Conservation (phyloP, 2,797 vertebrate species). For the Selene dorsalis region DNA sequence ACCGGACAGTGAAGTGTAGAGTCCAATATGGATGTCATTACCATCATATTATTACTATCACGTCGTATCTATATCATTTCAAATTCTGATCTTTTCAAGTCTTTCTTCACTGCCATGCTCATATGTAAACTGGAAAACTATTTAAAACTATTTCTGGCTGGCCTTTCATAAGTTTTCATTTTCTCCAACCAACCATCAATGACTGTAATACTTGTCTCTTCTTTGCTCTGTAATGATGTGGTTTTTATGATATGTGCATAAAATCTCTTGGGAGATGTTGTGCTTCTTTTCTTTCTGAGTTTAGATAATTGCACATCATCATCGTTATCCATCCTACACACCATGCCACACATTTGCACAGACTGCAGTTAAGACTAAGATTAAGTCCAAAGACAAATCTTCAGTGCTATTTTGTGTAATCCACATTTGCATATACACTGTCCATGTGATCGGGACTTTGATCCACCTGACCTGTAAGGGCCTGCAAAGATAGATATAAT, state of each 20-base stretch:
- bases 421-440: slow-evolving; percentile 66
- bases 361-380: not conserved
- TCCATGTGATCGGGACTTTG: slow-evolving; percentile 28
- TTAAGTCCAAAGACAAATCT: not conserved
- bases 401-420: slow-evolving; percentile 20
- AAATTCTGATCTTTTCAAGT: too few relatives aligned
- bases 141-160: not conserved
- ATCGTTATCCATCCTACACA: not conserved
- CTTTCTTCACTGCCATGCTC: too few relatives aligned
- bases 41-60: too few relatives aligned
- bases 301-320: too few relatives aligned
- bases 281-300: not conserved
- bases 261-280: not conserved
- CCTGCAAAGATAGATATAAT: slow-evolving; percentile 56
- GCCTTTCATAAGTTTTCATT: slow-evolving; percentile 7
- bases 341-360: not conserved
- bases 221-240: not conserved
- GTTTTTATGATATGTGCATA: not conserved
- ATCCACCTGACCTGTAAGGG: not conserved
- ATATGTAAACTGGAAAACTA: too few relatives aligned
- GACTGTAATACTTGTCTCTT: not conserved
- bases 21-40: too few relatives aligned
- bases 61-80: too few relatives aligned
- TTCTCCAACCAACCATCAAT: not conserved
- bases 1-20: too few relatives aligned